Conservation (phyloP, 2,113 vertebrate species). For the Zapornia atra region DNA sequence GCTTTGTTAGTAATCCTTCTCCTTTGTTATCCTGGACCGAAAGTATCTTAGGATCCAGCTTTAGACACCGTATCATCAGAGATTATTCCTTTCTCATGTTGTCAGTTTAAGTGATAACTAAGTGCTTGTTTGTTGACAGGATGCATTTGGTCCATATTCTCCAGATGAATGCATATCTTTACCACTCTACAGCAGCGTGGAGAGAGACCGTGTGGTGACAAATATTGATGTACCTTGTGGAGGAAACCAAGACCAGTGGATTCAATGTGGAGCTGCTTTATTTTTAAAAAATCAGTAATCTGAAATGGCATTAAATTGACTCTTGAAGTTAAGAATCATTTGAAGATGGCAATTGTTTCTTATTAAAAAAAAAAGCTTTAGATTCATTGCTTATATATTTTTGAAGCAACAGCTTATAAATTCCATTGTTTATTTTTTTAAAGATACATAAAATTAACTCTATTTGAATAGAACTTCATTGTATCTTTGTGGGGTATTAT, state of each 20-base stretch:
- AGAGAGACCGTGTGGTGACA: constrained; percentile 88
- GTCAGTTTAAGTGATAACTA: not conserved
- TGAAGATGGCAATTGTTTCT: not conserved
- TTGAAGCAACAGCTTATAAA: not conserved
- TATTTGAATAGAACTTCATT: not conserved
- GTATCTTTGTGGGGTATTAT: not conserved
- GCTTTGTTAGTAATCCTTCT: not conserved
- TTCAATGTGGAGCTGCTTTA: constrained; percentile 92
- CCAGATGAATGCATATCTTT: constrained; percentile 89
- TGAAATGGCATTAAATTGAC: not conserved
- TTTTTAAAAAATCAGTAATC: constrained; percentile 90
- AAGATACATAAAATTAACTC: not conserved
- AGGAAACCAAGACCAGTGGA: constrained; percentile 87
- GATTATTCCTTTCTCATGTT: not conserved
- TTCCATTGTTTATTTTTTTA: not conserved
- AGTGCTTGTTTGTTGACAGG: constrained; percentile 70
- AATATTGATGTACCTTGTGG: constrained; percentile 91
- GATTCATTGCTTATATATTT: not conserved
- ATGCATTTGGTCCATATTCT: constrained; percentile 76
- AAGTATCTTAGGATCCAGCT: not conserved
- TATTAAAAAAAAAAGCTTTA: not conserved
- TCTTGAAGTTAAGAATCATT: not conserved
- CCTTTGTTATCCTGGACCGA: not conserved
- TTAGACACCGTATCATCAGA: not conserved
- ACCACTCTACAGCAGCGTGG: constrained; percentile 88